These are phyloP conservation scores for Standfussiana lucernea DNA, from an alignment of 2,888 invertebrate species.

Conservation along the genomic window DNA sequence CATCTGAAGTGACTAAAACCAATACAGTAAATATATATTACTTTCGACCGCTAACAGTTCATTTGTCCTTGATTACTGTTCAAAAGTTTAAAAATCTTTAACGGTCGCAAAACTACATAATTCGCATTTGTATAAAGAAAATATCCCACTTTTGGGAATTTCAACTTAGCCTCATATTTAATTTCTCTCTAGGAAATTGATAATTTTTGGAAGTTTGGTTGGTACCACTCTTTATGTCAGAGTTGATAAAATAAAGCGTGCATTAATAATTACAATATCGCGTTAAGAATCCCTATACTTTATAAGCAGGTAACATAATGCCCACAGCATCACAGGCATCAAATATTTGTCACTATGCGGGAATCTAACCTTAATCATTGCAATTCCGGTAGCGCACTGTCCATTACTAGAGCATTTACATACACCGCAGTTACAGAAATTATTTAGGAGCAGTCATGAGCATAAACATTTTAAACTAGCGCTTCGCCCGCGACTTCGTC, in stretches of 20 bases:
- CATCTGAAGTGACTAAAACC: not conserved
- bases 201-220: not conserved
- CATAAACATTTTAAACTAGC: no score
- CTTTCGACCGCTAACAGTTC: not conserved
- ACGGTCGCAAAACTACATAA: not conserved
- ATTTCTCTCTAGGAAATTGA: not conserved
- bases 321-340: not conserved
- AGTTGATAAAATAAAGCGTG: not conserved
- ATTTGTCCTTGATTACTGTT: not conserved
- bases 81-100: not conserved
- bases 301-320: no score
- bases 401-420: not conserved
- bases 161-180: not conserved
- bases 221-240: not conserved
- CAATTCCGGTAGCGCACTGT: not conserved
- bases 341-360: constrained; percentile 9
- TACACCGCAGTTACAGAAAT: not conserved
- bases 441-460: no score
- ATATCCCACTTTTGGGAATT: not conserved
- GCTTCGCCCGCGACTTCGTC: no score
- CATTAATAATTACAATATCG: not conserved
- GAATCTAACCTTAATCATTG: constrained; percentile 17
- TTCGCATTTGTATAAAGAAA: not conserved
- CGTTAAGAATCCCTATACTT: not conserved
- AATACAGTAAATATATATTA: not conserved